A percentile compares a stretch with the other conserved stretches of the same genome.
Evolutionary conservation across 1,140 invertebrate species (phyloP).

Genomic region (Leptinotarsa lineolata): DNA sequence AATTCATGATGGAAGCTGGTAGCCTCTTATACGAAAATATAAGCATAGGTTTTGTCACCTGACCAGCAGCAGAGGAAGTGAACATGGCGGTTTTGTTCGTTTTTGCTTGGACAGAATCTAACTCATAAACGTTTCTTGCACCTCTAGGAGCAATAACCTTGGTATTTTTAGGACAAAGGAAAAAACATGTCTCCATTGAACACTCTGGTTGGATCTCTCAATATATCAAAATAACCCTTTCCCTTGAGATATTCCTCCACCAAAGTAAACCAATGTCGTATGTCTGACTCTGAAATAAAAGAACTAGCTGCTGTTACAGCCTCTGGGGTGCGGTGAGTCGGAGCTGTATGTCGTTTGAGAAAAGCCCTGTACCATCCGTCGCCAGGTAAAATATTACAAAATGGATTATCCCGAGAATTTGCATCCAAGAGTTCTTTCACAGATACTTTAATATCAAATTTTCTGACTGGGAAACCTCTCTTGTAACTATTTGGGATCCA

Average conservation of each 20-base stretch:
- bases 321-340: constrained; percentile 42
- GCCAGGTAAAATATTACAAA: constrained; percentile 47
- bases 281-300: constrained; percentile 41
- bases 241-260: constrained; percentile 45
- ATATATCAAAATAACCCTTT: too few relatives aligned
- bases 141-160: constrained; percentile 49
- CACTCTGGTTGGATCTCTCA: too few relatives aligned
- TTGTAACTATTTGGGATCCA: constrained; percentile 28
- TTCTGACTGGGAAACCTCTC: constrained; percentile 35
- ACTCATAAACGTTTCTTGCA: constrained; percentile 50
- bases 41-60: constrained; percentile 28
- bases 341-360: constrained; percentile 45
- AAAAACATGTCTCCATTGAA: constrained; percentile 42
- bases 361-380: constrained; percentile 50
- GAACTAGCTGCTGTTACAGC: constrained; percentile 44
- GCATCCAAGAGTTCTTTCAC: constrained; percentile 30
- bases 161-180: constrained; percentile 48
- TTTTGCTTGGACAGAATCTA: constrained; percentile 47
- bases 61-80: constrained; percentile 45
- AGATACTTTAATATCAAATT: constrained; percentile 26
- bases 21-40: constrained; percentile 20
- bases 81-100: constrained; percentile 49
- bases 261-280: constrained; percentile 37
- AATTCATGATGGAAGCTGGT: neutral
- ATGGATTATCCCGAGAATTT: constrained; percentile 38